phyloP scores from a whole-genome alignment of 2,888 invertebrate genomes.

The Salpingus planirostris region DNA sequence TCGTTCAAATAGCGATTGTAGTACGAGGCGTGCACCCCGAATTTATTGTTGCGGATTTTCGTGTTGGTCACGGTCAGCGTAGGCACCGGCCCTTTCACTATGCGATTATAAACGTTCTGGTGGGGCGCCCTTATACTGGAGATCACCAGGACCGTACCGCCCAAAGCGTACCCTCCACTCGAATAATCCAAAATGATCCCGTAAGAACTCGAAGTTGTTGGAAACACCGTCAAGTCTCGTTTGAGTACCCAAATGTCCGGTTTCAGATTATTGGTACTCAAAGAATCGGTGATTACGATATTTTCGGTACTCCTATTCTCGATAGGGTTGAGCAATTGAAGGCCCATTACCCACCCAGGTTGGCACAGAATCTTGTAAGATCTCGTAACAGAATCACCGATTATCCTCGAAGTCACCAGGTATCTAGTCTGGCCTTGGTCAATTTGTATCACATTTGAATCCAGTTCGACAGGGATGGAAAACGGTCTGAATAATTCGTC shows the following conservation, averaged over 20 bases:
- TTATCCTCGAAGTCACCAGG: slow-evolving; percentile 61
- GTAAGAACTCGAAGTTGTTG: slow-evolving; percentile 77
- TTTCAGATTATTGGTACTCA: slow-evolving; percentile 47
- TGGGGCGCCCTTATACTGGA: slow-evolving; percentile 65
- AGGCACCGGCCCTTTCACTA: slow-evolving; percentile 71
- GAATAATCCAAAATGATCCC: slow-evolving; percentile 70
- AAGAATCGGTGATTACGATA: slow-evolving; percentile 70
- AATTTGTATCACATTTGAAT: slow-evolving; percentile 34
- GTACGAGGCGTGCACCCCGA: slow-evolving; percentile 74
- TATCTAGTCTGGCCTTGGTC: slow-evolving; percentile 63
- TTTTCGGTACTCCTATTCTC: slow-evolving; percentile 80
- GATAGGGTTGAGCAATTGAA: slow-evolving; percentile 85
- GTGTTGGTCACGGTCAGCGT: slow-evolving; percentile 62
- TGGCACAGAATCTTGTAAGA: slow-evolving; percentile 59
- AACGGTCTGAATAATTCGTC: slow-evolving; percentile 69
- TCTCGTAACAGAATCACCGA: slow-evolving; percentile 47
- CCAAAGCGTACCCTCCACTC: slow-evolving; percentile 69
- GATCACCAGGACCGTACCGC: slow-evolving; percentile 72
- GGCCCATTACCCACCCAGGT: slow-evolving; percentile 78
- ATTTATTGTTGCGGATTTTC: slow-evolving; percentile 70
- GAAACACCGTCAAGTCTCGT: slow-evolving; percentile 82
- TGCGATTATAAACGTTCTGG: slow-evolving; percentile 63
- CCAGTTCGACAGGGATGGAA: slow-evolving; percentile 54
- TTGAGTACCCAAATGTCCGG: slow-evolving; percentile 69
- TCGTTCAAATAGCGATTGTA: slow-evolving; percentile 85